phyloP scores from a whole-genome alignment of 2,888 invertebrate species.

The Cryptophagus acutangulus region DNA sequence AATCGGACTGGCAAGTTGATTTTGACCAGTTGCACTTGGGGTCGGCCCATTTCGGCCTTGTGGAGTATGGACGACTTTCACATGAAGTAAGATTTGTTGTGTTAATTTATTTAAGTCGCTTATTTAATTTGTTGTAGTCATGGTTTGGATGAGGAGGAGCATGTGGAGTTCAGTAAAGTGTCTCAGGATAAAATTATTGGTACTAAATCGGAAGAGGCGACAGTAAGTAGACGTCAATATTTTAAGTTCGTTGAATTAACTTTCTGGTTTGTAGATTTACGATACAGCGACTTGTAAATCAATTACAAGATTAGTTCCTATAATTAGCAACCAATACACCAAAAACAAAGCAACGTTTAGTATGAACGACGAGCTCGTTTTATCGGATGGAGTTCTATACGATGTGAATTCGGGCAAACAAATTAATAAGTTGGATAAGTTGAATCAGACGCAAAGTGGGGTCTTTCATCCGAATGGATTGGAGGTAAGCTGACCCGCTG shows the following conservation, averaged over 20 bases:
- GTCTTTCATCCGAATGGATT: slow-evolving; percentile 94
- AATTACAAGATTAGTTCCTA: slow-evolving; percentile 69
- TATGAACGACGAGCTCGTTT: slow-evolving; percentile 87
- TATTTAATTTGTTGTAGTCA: slow-evolving; percentile 54
- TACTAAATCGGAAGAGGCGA: slow-evolving; percentile 77
- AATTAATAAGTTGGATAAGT: slow-evolving; percentile 95
- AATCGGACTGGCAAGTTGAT: slow-evolving; percentile 72
- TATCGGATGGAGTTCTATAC: slow-evolving; percentile 94
- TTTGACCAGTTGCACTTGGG: slow-evolving; percentile 80
- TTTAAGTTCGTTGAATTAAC: slow-evolving; percentile 3
- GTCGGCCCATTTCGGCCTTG: slow-evolving; percentile 74
- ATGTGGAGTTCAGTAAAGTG: slow-evolving; percentile 87
- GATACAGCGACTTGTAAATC: slow-evolving; percentile 78
- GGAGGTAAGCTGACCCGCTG: too few species aligned
- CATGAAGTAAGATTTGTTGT: slow-evolving; percentile 53
- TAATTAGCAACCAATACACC: slow-evolving; percentile 86
- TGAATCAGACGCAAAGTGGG: slow-evolving; percentile 91
- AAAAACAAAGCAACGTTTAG: slow-evolving; percentile 93
- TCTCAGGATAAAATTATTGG: slow-evolving; percentile 83
- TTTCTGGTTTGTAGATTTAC: slow-evolving; percentile 59
- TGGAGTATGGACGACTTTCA: slow-evolving; percentile 69
- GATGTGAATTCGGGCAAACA: slow-evolving; percentile 82
- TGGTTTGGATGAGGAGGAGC: slow-evolving; percentile 76
- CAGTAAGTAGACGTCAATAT: slow-evolving; percentile 49
- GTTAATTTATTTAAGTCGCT: slow-evolving; percentile 12